Evolutionary conservation across 2,888 invertebrate species (phyloP).

Genomic region (Protodeltote pygarga): DNA sequence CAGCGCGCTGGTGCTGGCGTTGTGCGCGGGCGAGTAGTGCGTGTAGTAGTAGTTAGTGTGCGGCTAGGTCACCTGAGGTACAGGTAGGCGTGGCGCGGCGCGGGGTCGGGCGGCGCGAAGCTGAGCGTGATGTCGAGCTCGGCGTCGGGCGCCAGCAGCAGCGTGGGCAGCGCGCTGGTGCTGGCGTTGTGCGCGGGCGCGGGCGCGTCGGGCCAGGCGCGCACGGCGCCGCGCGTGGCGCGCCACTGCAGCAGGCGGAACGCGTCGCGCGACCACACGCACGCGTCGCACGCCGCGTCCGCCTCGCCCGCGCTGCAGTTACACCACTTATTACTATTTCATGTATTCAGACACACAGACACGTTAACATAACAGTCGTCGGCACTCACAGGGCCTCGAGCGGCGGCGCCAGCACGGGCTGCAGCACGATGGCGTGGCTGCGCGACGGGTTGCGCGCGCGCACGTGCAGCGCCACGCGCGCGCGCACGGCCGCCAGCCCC

Average conservation of each 20-base stretch:
- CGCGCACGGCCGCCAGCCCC: conserved; percentile 54
- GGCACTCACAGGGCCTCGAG: conserved; percentile 29
- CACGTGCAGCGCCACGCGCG: conserved; percentile 88
- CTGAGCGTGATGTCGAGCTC: conserved; percentile 78
- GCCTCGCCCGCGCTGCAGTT: conserved; percentile 32
- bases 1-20: no score
- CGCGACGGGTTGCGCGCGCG: conserved; percentile 91
- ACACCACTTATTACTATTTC: not conserved
- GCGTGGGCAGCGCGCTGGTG: conserved; percentile 46
- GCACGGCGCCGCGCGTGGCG: conserved; percentile 40
- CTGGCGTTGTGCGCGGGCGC: conserved; percentile 10
- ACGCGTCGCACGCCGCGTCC: no score
- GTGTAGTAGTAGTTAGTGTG: no score
- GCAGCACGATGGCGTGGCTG: conserved; percentile 89
- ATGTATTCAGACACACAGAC: no score
- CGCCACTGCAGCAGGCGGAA: conserved; percentile 55
- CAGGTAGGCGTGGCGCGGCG: conserved; percentile 79
- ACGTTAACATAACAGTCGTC: no score
- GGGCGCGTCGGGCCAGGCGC: conserved; percentile 29
- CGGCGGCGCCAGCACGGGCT: conserved; percentile 65
- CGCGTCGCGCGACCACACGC: conserved; percentile 53
- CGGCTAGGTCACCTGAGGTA: conserved; percentile 83
- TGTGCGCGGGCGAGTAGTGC: no score
- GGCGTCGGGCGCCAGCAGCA: conserved; percentile 87
- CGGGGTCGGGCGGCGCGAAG: conserved; percentile 77